These are phyloP conservation scores for Lathronympha strigana DNA, from an alignment of 2,888 invertebrate genomes.

Conservation along the genomic window DNA sequence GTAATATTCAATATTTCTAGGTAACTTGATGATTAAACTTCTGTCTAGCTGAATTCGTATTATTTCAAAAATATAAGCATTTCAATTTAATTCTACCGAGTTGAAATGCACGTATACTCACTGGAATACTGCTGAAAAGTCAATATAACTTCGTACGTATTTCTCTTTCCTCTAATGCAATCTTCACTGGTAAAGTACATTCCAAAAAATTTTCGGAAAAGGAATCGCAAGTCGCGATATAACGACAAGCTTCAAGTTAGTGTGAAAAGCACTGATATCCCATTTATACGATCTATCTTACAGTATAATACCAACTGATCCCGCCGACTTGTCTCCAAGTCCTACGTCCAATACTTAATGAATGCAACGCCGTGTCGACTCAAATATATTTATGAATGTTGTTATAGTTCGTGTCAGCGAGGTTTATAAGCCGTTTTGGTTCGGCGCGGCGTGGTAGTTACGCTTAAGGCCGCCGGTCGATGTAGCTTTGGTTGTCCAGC, in stretches of 20 bases:
- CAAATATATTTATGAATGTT: constrained; percentile 3
- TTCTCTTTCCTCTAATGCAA: constrained; percentile 15
- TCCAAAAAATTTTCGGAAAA: constrained; percentile 11
- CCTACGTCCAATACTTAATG: constrained; percentile 58
- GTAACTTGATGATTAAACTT: constrained; percentile 18
- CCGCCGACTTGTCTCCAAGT: constrained; percentile 45
- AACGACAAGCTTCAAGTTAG: constrained; percentile 18
- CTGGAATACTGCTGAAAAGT: constrained; percentile 15
- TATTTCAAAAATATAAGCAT: constrained; percentile 19
- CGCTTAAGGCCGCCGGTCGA: constrained; percentile 52
- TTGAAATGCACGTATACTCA: constrained; percentile 3
- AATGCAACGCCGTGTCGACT: constrained; percentile 45
- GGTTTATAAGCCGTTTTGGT: background rate
- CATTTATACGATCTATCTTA: constrained; percentile 41
- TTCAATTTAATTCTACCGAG: constrained; percentile 3
- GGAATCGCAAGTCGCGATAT: constrained; percentile 12
- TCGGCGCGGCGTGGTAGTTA: constrained; percentile 44
- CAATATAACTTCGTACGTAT: constrained; percentile 17
- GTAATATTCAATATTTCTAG: constrained; percentile 19
- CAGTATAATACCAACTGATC: constrained; percentile 45
- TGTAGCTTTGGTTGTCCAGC: constrained; percentile 61
- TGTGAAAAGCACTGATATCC: constrained; percentile 17
- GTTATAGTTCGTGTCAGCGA: background rate
- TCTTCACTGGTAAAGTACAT: constrained; percentile 5
- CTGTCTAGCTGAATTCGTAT: constrained; percentile 13